Conservation (phyloP, 2,888 invertebrate species). For the Eupithecia subumbrata region DNA sequence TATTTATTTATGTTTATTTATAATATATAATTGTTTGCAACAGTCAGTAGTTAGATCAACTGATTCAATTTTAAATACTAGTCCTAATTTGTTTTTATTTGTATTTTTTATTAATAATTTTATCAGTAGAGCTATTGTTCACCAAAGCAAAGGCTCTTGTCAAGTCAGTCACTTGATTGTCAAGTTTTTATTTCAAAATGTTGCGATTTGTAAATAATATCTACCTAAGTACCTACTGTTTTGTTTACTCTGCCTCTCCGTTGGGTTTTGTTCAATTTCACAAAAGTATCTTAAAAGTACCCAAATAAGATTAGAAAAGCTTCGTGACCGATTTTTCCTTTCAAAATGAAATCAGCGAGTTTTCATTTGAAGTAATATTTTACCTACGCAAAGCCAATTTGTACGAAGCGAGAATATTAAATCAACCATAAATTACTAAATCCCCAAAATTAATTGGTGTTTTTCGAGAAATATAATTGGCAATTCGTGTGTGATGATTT, state of each 20-base stretch:
- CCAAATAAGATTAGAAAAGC: conserved; percentile 8
- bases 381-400: conserved; percentile 33
- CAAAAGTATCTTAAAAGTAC: not conserved
- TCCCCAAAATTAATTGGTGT: conserved; percentile 44
- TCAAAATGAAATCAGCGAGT: conserved; percentile 45
- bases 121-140: not conserved
- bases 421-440: conserved; percentile 46
- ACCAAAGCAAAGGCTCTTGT: not conserved
- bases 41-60: not conserved
- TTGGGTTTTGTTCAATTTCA: not conserved
- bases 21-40: not conserved
- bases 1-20: too few species aligned
- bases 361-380: conserved; percentile 53
- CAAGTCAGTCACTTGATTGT: not conserved
- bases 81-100: not conserved
- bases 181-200: not conserved
- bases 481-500: conserved; percentile 35
- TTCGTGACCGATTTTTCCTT: conserved; percentile 18
- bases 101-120: too few species aligned
- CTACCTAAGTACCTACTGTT: not conserved
- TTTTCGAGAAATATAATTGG: conserved; percentile 44
- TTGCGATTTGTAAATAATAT: not conserved
- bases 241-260: not conserved
- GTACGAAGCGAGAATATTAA: conserved; percentile 43
- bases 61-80: not conserved